A percentile compares a stretch with the other conserved stretches of the same genome.
Conservation (phyloP, 2,113 vertebrate species). For the Pseudorasbora parva region DNA sequence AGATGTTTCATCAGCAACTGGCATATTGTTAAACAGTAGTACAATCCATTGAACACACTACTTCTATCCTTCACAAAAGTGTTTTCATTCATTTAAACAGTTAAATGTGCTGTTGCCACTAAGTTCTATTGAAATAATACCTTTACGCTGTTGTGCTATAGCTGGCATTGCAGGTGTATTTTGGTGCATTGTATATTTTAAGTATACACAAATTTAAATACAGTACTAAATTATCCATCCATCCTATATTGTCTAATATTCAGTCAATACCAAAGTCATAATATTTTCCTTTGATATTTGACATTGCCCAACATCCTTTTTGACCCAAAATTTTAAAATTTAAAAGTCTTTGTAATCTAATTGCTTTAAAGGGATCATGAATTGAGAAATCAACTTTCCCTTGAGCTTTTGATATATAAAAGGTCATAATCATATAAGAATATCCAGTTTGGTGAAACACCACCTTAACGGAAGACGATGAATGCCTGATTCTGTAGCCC, state of each 20-base stretch:
- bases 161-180: neutral
- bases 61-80: neutral
- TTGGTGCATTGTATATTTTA: constrained; percentile 16
- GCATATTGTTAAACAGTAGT: neutral
- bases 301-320: neutral
- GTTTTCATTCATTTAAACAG: neutral
- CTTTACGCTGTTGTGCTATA: neutral
- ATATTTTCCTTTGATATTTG: neutral
- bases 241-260: neutral
- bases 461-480: too few relatives aligned
- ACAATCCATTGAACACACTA: neutral
- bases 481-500: too few relatives aligned
- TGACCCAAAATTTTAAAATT: neutral
- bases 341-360: neutral
- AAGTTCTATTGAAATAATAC: constrained; percentile 12
- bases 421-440: too few relatives aligned
- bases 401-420: too few relatives aligned
- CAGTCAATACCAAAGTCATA: neutral
- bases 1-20: constrained; percentile 4
- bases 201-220: too few relatives aligned
- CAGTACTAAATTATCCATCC: neutral
- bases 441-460: too few relatives aligned
- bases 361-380: neutral
- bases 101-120: neutral
- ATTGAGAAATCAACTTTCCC: too few relatives aligned